These are phyloP conservation scores for Drosophila siamana DNA, from an alignment of 2,888 invertebrate species.

Conservation along the genomic window DNA sequence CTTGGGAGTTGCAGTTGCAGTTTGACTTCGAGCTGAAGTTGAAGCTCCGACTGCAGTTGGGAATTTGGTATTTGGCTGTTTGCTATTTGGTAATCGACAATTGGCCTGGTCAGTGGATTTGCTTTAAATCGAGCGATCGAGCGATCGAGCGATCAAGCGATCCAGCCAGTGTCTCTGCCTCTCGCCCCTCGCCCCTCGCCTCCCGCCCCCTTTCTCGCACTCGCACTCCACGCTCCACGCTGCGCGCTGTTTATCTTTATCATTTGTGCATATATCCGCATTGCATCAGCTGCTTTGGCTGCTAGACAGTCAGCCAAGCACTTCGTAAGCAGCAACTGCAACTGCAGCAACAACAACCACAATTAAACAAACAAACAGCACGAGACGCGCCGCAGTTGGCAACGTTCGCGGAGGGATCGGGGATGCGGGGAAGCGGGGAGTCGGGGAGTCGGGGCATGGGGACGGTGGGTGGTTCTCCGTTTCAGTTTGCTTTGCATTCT, in stretches of 20 bases:
- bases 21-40: slow-evolving; percentile 10
- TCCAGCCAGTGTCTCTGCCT: slow-evolving; percentile 7
- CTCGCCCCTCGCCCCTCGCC: no score
- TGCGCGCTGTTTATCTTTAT: slow-evolving; percentile 41
- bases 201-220: neutral
- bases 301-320: slow-evolving; percentile 68
- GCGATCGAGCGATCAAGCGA: no score
- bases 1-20: slow-evolving; percentile 23
- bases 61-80: slow-evolving; percentile 24
- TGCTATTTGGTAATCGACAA: slow-evolving; percentile 46
- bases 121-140: slow-evolving; percentile 29
- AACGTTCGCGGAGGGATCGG: neutral
- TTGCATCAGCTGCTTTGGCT: slow-evolving; percentile 56
- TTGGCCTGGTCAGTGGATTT: slow-evolving; percentile 39
- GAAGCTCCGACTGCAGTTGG: slow-evolving; percentile 10
- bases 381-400: slow-evolving; percentile 44
- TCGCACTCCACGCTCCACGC: no score
- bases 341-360: slow-evolving; percentile 44
- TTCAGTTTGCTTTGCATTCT: slow-evolving; percentile 47
- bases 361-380: slow-evolving; percentile 73
- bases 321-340: slow-evolving; percentile 66
- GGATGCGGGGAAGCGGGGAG: no score
- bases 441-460: neutral
- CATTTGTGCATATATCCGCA: slow-evolving; percentile 72
- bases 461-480: slow-evolving; percentile 14